Conservation (phyloP, 2,113 vertebrate genomes). For the Globicephala melas region DNA sequence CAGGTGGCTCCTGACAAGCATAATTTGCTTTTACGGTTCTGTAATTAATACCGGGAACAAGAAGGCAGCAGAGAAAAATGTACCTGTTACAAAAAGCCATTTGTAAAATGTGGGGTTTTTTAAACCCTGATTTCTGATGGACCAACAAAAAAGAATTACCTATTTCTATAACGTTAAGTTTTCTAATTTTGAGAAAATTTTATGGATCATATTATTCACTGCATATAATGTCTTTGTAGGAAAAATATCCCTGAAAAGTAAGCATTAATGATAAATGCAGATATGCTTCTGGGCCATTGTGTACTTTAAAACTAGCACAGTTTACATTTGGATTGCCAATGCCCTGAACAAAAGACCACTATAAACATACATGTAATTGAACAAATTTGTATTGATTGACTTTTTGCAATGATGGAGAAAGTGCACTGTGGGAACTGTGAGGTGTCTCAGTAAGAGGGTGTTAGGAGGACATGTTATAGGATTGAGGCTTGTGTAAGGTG, state of each 20-base stretch:
- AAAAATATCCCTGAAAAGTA: neutral
- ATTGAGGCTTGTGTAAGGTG: neutral
- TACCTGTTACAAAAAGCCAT: neutral
- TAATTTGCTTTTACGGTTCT: constrained; percentile 42
- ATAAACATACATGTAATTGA: neutral
- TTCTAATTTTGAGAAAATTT: neutral
- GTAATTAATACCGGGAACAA: constrained; percentile 15
- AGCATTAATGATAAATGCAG: neutral
- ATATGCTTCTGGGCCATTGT: neutral
- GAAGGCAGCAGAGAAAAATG: neutral
- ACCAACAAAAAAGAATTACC: neutral
- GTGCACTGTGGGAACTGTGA: neutral
- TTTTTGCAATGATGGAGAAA: neutral
- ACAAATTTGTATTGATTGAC: neutral
- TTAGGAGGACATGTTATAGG: neutral
- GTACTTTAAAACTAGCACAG: neutral
- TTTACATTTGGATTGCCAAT: neutral
- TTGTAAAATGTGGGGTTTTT: neutral
- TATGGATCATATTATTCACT: neutral
- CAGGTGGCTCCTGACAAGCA: neutral
- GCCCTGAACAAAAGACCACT: neutral
- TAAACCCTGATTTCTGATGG: neutral
- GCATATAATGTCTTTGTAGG: neutral
- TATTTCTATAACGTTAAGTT: neutral
- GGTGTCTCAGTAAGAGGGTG: neutral